Percentiles rank a stretch among this genome's conserved stretches.
Conservation (phyloP, 1,140 invertebrate genomes). For the Zaprionus vittiger region DNA sequence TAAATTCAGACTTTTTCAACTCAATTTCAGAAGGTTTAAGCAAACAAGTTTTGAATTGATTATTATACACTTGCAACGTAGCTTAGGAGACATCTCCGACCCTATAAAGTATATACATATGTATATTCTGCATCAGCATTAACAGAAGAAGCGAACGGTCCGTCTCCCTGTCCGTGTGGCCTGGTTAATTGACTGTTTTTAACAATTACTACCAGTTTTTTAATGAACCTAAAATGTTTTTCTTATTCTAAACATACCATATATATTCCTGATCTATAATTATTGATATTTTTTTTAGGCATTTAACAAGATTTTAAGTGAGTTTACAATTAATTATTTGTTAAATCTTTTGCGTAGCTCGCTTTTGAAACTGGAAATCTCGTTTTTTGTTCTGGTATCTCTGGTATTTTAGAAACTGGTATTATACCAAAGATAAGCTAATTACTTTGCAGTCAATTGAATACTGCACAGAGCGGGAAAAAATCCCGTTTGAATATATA, state of each 20-base stretch:
- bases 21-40: too few relatives aligned
- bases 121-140: too few relatives aligned
- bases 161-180: too few relatives aligned
- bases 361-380: neutral
- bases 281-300: neutral
- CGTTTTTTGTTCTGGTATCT: neutral
- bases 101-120: too few relatives aligned
- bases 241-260: neutral
- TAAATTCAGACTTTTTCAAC: neutral
- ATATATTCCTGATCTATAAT: conserved; percentile 12
- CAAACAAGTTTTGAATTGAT: too few relatives aligned
- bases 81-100: too few relatives aligned
- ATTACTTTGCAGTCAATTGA: neutral
- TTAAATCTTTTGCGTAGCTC: neutral
- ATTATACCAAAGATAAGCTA: neutral
- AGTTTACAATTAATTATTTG: neutral
- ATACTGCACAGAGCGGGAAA: neutral
- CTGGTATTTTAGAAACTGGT: neutral
- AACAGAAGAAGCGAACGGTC: too few relatives aligned
- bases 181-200: too few relatives aligned
- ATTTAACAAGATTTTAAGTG: neutral
- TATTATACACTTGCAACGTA: too few relatives aligned
- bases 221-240: conserved; percentile 8
- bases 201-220: too few relatives aligned
- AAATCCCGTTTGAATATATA: neutral